Evolutionary conservation across 2,113 vertebrate genomes (phyloP), one percentile per base, ranked within the genome.

Genomic region (Tichodroma muraria): DNA sequence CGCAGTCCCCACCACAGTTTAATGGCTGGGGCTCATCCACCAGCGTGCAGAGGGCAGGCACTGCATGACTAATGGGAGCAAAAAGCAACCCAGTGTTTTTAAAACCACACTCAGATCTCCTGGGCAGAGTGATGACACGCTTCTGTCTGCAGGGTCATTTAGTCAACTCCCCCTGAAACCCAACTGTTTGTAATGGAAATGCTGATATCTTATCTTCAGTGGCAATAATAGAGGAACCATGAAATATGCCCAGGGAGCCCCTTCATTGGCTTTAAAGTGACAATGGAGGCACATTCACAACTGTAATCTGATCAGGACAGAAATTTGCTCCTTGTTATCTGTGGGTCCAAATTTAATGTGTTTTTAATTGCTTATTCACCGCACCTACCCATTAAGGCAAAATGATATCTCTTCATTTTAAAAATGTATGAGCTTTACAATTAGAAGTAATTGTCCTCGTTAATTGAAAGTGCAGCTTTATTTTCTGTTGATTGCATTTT

Each of bases 381-480:
- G 35, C 71, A 97, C 95, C 96, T 96, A 94, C 93, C 97, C 95
- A 97, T 97, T 97, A 97, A 97, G 90, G 94, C 91, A 96, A 95
- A 97, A 97, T 80, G 31, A 82, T 97, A 96, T 96, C 90, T 96
- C 68, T 81, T 94, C 80, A 82, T 97, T 96, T 97, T 90, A 98
- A 97, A 98, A 98, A 97, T 96, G 95, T 81, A 95, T 95, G 96
- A 78, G 88, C 85, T 94, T 97, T 96, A 94, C 91, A 97, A 96
- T 97, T 95, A 97, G 95, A 95, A 96, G 95, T 97, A 97, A 98
- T 98, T 97, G 95, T 96, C 82, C 96, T 96, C 33, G 59, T 96
- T 98, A 98, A 98, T 97, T 98, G 97, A 97, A 97, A 98, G 96
- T 81, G 69, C 95, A 96, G 95, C 87, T 96, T 97, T 97, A 94